Percentiles rank a stretch among this genome's conserved stretches.
Conservation (phyloP, 2,113 vertebrate genomes). For the Scophthalmus maximus region DNA sequence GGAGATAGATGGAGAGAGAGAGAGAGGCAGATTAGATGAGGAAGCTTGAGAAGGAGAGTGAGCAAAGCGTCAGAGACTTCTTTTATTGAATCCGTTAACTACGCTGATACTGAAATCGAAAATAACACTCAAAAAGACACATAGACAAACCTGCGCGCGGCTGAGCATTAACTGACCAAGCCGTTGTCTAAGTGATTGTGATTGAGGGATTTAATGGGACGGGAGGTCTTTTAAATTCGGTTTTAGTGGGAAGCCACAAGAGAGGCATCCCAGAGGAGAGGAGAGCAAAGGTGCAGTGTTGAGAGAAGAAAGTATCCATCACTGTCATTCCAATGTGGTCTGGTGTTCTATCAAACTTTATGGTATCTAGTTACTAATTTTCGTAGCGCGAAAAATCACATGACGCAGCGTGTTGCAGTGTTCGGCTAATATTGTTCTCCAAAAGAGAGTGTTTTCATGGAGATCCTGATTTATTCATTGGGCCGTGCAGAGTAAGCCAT, state of each 20-base stretch:
- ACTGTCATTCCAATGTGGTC: neutral
- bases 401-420: neutral
- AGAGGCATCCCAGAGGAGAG: neutral
- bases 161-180: neutral
- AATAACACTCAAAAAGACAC: neutral
- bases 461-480: neutral
- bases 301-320: neutral
- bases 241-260: neutral
- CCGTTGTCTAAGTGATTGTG: neutral
- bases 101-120: neutral
- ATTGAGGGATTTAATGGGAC: neutral
- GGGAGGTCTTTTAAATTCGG: neutral
- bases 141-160: neutral
- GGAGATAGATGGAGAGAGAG: constrained; percentile 33
- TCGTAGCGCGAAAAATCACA: neutral
- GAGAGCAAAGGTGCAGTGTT: neutral
- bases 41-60: constrained; percentile 4
- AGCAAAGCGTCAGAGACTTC: neutral
- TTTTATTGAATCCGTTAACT: neutral
- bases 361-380: neutral
- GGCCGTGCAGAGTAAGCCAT: neutral
- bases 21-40: neutral
- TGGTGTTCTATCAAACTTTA: neutral
- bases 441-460: neutral
- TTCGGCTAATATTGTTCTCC: neutral